Evolutionary conservation across 2,888 invertebrate species (phyloP).

Genomic region (Eudemis profundana): DNA sequence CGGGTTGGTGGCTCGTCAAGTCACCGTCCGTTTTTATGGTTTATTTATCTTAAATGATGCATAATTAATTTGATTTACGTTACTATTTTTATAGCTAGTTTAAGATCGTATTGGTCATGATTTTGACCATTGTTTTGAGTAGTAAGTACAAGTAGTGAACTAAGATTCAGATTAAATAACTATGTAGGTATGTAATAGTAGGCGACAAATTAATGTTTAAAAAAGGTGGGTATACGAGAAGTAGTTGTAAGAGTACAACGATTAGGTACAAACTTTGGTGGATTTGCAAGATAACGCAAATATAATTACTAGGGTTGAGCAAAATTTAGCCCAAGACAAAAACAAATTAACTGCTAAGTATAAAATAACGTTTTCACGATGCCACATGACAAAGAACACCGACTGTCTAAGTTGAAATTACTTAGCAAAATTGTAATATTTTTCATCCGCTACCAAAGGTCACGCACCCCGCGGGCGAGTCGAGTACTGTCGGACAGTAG

Average conservation of each 20-base stretch:
- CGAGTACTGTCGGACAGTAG: slow-evolving; percentile 68
- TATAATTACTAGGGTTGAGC: not conserved
- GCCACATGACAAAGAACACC: slow-evolving; percentile 21
- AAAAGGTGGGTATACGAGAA: no score
- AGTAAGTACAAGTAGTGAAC: no score
- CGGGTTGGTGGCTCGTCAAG: slow-evolving; percentile 43
- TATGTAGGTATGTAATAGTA: no score
- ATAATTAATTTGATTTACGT: slow-evolving; percentile 38
- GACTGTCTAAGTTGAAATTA: slow-evolving; percentile 22
- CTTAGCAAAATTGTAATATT: slow-evolving; percentile 24
- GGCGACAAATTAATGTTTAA: no score
- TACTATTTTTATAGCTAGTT: not conserved
- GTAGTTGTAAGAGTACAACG: not conserved
- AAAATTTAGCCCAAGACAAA: not conserved
- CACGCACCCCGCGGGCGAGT: slow-evolving; percentile 24
- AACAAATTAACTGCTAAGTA: slow-evolving; percentile 2
- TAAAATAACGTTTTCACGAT: slow-evolving; percentile 10
- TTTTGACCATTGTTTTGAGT: no score
- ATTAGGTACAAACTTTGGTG: no score
- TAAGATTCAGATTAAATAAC: no score
- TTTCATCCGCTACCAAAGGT: slow-evolving; percentile 20
- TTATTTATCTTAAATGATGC: slow-evolving; percentile 36
- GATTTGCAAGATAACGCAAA: not conserved
- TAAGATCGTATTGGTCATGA: not conserved
- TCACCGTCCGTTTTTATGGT: slow-evolving; percentile 34